A percentile compares a stretch with the other conserved stretches of the same genome.
These are phyloP conservation scores for Mya arenaria DNA, from an alignment of 1,140 invertebrate species.

Conservation along the genomic window DNA sequence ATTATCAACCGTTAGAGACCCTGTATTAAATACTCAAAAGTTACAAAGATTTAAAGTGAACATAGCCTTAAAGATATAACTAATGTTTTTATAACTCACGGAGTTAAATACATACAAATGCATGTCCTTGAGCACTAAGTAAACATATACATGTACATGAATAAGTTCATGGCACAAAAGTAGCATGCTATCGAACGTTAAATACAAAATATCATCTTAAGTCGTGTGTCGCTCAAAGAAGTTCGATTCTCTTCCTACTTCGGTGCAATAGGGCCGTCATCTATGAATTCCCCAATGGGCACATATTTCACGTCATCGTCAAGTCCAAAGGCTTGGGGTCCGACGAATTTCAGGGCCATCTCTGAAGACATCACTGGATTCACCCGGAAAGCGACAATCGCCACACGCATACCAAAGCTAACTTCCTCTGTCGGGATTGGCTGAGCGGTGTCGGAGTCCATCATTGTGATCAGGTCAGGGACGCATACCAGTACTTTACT, in stretches of 20 bases:
- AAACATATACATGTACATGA: too few relatives aligned
- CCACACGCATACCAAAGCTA: slow-evolving; percentile 71
- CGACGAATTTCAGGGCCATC: slow-evolving; percentile 70
- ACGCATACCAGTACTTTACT: slow-evolving; percentile 61
- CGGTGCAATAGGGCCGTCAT: slow-evolving; percentile 2
- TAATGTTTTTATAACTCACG: too few relatives aligned
- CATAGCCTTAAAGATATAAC: too few relatives aligned
- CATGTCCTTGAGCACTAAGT: too few relatives aligned
- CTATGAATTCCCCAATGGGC: slow-evolving; percentile 35
- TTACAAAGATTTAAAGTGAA: too few relatives aligned
- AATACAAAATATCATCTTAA: too few relatives aligned
- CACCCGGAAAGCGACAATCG: slow-evolving; percentile 68
- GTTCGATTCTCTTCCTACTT: background rate
- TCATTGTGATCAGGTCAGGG: slow-evolving; percentile 74
- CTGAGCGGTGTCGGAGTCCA: slow-evolving; percentile 74
- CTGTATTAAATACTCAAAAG: too few relatives aligned
- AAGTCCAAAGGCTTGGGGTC: slow-evolving; percentile 74
- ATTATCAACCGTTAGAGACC: too few relatives aligned
- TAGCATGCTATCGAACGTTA: too few relatives aligned
- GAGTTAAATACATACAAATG: too few relatives aligned
- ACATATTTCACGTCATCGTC: slow-evolving; percentile 36
- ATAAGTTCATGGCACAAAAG: too few relatives aligned
- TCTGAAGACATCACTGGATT: slow-evolving; percentile 60
- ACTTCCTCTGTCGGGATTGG: slow-evolving; percentile 74
- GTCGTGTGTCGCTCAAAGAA: too few relatives aligned